A percentile compares a stretch with the other conserved stretches of the same genome.
Conservation (phyloP, 2,113 vertebrate species). For the Myotis lucifugus region DNA sequence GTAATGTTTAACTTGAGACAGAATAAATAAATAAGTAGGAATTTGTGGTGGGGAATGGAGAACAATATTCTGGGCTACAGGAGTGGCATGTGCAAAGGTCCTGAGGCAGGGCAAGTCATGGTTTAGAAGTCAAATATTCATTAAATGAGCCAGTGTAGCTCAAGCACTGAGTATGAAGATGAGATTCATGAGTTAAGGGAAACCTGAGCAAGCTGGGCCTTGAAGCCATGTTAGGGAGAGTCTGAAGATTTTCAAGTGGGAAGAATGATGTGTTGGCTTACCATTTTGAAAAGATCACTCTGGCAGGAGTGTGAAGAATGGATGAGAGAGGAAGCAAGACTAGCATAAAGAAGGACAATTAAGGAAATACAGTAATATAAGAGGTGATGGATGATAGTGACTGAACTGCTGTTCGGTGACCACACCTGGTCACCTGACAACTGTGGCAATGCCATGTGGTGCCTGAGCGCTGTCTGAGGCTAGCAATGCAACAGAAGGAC, state of each 20-base stretch:
- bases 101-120: neutral
- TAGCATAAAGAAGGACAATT: neutral
- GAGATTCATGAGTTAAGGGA: neutral
- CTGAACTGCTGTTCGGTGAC: neutral
- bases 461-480: neutral
- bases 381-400: neutral
- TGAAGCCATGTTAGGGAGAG: neutral
- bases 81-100: neutral
- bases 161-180: neutral
- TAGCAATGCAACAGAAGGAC: neutral
- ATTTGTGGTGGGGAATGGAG: neutral
- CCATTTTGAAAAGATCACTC: neutral
- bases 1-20: neutral
- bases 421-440: neutral
- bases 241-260: neutral
- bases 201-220: neutral
- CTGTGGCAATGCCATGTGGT: neutral
- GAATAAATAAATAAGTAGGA: neutral
- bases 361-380: neutral
- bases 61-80: neutral
- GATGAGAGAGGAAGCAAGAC: neutral
- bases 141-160: neutral
- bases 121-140: conserved; percentile 14
- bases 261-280: neutral
- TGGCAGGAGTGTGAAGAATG: neutral